Base-by-base conservation (phyloP, 2,888 invertebrate species). In the Habroteleia sp. region DNA sequence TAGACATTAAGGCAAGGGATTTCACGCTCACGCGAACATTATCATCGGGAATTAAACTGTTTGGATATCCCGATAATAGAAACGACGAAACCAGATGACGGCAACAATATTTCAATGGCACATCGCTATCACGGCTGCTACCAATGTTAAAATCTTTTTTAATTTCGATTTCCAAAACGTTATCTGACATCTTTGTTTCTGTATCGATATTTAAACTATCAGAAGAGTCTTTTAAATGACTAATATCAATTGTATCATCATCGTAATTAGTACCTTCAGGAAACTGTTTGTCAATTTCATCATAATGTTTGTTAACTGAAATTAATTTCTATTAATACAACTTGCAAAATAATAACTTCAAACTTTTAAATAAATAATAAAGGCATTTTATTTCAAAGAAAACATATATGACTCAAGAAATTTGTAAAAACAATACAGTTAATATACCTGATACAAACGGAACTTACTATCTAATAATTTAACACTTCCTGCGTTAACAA, bases 11-110 rank as follows among this genome's bases (percentile, higher is more conserved):
- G 0, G 97, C 95, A 27, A 97, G 91, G 3, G 95, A 94, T 89
- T 98, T 97, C 0, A 97, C 95, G 65, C 97, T 97, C 20, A 98
- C 96, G 25, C 98, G 91, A 25, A 95, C 93, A 13, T 90, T 90
- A 87, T 92, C 91, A 85, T 97, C 97, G 1, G 94, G 89, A 76
- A 94, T 92, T 42, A 94, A 84, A 1, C 90, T 90, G 3, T 92
- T 92, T 17, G 89, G 85, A 46, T 82, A 77, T 71, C 94, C 95
- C 7, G 92, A 91, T 17, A 96, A 87, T 14, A 97, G 89, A 86
- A 95, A 96, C 62, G 92, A 91, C 5, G 93, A 93, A 8, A 92
- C 91, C 2, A 97, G 88, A 63, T 95, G 90, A 76, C 96, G 90
- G 3, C 93, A 91, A 79, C 94, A 94, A 86, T 93, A 95, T 48